These are phyloP conservation scores for Zelleria hepariella DNA, from an alignment of 2,888 invertebrate species.

Conservation along the genomic window DNA sequence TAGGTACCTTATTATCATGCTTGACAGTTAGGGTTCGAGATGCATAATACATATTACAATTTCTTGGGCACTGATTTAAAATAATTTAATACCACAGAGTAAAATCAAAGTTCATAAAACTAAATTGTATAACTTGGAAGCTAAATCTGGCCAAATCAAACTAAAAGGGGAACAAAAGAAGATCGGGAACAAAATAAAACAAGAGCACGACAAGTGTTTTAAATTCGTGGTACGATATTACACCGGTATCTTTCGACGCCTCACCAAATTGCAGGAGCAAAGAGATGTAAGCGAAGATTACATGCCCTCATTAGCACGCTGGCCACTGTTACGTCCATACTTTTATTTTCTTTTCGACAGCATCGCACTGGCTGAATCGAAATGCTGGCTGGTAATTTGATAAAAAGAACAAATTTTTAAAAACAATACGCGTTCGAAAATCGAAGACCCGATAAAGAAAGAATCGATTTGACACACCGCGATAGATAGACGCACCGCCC, in stretches of 20 bases:
- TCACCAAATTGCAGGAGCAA: constrained; percentile 6
- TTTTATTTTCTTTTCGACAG: background rate
- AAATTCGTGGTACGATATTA: background rate
- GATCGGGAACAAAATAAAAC: background rate
- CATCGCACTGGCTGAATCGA: background rate
- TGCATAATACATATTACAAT: too few species aligned
- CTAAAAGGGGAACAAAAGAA: background rate
- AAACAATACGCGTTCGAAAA: background rate
- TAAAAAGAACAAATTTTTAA: background rate
- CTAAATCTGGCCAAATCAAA: background rate
- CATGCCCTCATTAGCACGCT: constrained; percentile 8
- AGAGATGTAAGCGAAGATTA: constrained; percentile 7
- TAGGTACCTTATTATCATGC: too few species aligned
- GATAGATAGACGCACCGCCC: constrained; percentile 33
- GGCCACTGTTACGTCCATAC: background rate
- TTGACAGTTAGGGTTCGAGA: too few species aligned
- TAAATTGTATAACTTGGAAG: too few species aligned
- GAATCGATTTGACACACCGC: constrained; percentile 43
- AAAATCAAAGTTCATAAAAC: too few species aligned
- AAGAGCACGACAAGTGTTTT: background rate
- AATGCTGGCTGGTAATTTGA: background rate
- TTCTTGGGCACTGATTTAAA: too few species aligned
- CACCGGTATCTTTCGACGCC: constrained; percentile 4
- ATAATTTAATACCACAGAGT: too few species aligned
- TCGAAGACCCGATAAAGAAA: constrained; percentile 11